phyloP scores from a whole-genome alignment of 2,888 invertebrate species.

The Tetanocera ferruginea region DNA sequence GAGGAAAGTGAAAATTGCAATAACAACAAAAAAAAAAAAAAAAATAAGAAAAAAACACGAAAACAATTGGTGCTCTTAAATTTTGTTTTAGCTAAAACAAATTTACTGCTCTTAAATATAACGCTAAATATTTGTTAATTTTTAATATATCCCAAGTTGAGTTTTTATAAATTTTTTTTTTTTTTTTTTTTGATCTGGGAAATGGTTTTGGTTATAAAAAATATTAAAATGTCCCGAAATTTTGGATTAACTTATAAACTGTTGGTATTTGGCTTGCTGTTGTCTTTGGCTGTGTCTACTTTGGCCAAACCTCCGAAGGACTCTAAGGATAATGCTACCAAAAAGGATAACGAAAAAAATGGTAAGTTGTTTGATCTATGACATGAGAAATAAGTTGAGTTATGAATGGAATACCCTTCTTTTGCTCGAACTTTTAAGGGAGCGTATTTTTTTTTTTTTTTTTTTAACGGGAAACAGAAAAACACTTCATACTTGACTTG shows the following conservation, averaged over 20 bases:
- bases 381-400: no score
- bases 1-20: conserved; percentile 5
- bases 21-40: neutral
- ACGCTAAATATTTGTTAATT: no score
- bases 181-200: neutral
- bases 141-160: no score
- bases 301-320: conserved; percentile 19
- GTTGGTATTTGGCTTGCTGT: conserved; percentile 8
- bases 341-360: conserved; percentile 3
- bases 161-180: neutral
- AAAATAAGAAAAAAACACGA: no score
- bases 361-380: no score
- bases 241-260: neutral
- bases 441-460: no score
- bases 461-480: no score
- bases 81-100: no score
- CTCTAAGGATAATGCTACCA: neutral
- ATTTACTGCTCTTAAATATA: no score
- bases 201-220: neutral
- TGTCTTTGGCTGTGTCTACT: neutral
- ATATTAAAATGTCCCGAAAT: neutral
- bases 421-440: no score
- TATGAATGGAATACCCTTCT: no score
- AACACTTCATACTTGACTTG: no score
- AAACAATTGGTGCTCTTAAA: neutral